phyloP scores from a whole-genome alignment of 37 sponge, comb jelly and placozoan genomes.

The Sycon ciliatum region DNA sequence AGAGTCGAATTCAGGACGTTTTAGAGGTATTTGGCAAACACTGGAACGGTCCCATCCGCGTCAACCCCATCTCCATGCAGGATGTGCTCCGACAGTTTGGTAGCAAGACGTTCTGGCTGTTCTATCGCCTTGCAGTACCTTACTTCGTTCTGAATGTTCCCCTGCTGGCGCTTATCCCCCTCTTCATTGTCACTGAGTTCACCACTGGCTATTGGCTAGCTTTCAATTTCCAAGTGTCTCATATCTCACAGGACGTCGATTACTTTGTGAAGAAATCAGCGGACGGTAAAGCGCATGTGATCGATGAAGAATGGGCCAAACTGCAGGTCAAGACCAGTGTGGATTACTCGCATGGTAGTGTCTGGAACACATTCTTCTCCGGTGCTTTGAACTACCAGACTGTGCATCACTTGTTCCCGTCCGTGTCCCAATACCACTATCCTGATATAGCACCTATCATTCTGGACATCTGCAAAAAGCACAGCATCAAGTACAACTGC shows the following conservation, averaged over 20 bases:
- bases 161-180: too few relatives aligned
- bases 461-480: slow-evolving; percentile 67
- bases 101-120: slow-evolving; percentile 57
- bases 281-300: too few relatives aligned
- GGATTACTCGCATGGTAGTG: slow-evolving; percentile 50
- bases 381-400: slow-evolving; percentile 88
- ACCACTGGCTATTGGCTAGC: slow-evolving; percentile 85
- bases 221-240: slow-evolving; percentile 83
- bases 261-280: too few relatives aligned
- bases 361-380: slow-evolving; percentile 17
- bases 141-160: slow-evolving; percentile 59
- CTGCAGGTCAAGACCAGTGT: slow-evolving; percentile 73
- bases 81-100: slow-evolving; percentile 56
- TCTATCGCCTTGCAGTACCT: slow-evolving; percentile 57
- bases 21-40: slow-evolving; percentile 32
- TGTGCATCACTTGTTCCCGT: slow-evolving; percentile 79
- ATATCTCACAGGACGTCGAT: slow-evolving; percentile 72
- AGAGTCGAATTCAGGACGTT: slow-evolving; percentile 85
- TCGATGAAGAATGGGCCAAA: too few relatives aligned
- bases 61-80: slow-evolving; percentile 40
- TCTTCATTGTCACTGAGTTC: slow-evolving; percentile 46
- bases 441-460: slow-evolving; percentile 75
- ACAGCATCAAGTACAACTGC: slow-evolving; percentile 72
- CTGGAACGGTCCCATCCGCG: slow-evolving; percentile 55
- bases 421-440: slow-evolving; percentile 77